Evolutionary conservation across 1,140 invertebrate genomes (phyloP), one percentile per base, ranked within the genome.

Genomic region (Brachionus asplanchnoidis): DNA sequence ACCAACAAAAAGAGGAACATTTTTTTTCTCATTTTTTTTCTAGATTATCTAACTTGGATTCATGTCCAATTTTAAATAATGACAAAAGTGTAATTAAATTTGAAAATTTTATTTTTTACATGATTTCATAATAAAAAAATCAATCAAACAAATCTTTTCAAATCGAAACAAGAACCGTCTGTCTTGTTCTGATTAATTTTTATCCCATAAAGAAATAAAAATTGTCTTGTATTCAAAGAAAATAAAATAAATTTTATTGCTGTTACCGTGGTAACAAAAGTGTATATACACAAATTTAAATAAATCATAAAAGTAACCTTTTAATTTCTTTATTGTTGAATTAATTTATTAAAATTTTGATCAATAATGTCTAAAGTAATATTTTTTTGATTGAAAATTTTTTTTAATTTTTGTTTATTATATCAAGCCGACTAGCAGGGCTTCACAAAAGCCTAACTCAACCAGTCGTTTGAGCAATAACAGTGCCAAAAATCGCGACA

Each of bases 331-430:
- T 23, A 14, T 68, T 28, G n/a, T 12, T 68, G 11, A 36, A 28
- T 68, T 68, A 28, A 68, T 68, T 68, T 32, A 68, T 28, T 68
- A 68, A 68, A 36, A 68, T 60, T 17, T 56, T 17, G 7, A 23
- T 60, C 17, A 60, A 60, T 26, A 77, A 77, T 77, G 73, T 77
- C 73, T 23, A 46, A 77, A 50, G 73, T 77, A 46, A 77, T n/a
- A 44, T 20, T 42, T 17, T 17, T 44, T 75, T 20, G 17, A 40
- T 75, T 42, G 7, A 36, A 40, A 17, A 14, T 20, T 50, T 53
- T 26, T 3, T 75, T 17, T 42, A 6, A 17, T 17, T 26, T 26
- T 23, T 28, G 3, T 50, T 77, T 9, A 46, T 28, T 77, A 12
- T 9, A 28, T 50, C 20, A 26, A 77, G 73, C 73, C 73, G 26